Conservation (phyloP, 2,888 invertebrate species). For the Pristionchus arcanus region DNA sequence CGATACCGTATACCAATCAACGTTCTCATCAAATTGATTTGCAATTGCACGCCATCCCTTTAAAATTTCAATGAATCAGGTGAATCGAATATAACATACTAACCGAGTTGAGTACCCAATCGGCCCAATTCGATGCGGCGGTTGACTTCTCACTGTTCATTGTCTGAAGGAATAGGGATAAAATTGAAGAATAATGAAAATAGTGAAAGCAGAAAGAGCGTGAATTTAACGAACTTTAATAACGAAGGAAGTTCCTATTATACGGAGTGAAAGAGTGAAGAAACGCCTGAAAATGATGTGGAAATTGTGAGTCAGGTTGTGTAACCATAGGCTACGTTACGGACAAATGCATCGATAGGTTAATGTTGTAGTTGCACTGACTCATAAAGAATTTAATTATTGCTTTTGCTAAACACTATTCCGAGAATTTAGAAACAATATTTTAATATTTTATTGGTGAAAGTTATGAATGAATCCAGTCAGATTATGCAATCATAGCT, state of each 20-base stretch:
- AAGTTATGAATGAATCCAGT: background rate
- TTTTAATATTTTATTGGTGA: background rate
- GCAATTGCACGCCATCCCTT: background rate
- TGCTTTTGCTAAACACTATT: background rate
- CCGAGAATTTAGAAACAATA: background rate
- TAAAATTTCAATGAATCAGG: background rate
- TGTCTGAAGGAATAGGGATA: background rate
- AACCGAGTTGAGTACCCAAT: slow-evolving; percentile 23
- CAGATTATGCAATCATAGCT: background rate
- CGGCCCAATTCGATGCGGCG: background rate
- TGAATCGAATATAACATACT: background rate
- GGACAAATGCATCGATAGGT: background rate
- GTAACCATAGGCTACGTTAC: slow-evolving; percentile 3
- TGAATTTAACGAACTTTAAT: background rate
- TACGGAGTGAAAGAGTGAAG: background rate
- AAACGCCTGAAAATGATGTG: slow-evolving; percentile 6
- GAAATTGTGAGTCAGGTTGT: slow-evolving; percentile 29
- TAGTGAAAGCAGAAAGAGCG: background rate
- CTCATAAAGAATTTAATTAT: background rate
- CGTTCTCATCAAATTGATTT: slow-evolving; percentile 39
- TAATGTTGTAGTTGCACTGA: background rate
- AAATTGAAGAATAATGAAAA: background rate
- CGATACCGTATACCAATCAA: slow-evolving; percentile 47
- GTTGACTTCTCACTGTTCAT: background rate
- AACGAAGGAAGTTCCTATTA: background rate